Percentiles rank a stretch among this genome's conserved stretches.
Evolutionary conservation across 2,797 vertebrate genomes (phyloP).

Genomic region (Pseudomugil gertrudae): DNA sequence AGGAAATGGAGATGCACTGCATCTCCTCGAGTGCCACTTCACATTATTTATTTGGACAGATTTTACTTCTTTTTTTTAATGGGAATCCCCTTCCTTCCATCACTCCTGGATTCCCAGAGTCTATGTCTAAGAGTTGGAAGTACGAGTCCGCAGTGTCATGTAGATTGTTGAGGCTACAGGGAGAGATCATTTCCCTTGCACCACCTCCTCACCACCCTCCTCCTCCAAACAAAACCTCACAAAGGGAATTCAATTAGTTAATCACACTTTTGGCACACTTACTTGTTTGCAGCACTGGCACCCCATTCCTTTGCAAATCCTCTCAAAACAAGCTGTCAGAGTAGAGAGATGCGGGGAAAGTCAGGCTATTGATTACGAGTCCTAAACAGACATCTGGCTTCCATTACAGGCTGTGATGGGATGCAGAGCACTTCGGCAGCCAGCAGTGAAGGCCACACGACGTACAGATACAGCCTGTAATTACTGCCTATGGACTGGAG

Average conservation of each 20-base stretch:
- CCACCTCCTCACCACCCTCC: conserved; percentile 29
- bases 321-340: conserved; percentile 88
- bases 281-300: conserved; percentile 72
- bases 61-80: conserved; percentile 37
- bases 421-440: conserved; percentile 79
- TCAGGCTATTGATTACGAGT: conserved; percentile 88
- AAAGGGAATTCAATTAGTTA: conserved; percentile 81
- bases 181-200: conserved; percentile 60
- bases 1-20: conserved; percentile 76
- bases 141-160: conserved; percentile 68
- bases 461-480: conserved; percentile 89
- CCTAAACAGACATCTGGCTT: conserved; percentile 91
- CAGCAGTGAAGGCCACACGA: conserved; percentile 79
- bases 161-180: conserved; percentile 67
- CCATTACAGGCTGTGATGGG: conserved; percentile 83
- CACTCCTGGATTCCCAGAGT: conserved; percentile 53
- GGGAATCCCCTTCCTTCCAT: conserved; percentile 69
- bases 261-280: conserved; percentile 82
- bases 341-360: conserved; percentile 60
- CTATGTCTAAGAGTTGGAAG: conserved; percentile 45
- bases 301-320: conserved; percentile 80
- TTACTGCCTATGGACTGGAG: conserved; percentile 82
- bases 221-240: conserved; percentile 59
- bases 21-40: conserved; percentile 74
- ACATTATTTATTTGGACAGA: conserved; percentile 79